phyloP scores from a whole-genome alignment of 2,113 vertebrate genomes.

The Hemiprocne comata region DNA sequence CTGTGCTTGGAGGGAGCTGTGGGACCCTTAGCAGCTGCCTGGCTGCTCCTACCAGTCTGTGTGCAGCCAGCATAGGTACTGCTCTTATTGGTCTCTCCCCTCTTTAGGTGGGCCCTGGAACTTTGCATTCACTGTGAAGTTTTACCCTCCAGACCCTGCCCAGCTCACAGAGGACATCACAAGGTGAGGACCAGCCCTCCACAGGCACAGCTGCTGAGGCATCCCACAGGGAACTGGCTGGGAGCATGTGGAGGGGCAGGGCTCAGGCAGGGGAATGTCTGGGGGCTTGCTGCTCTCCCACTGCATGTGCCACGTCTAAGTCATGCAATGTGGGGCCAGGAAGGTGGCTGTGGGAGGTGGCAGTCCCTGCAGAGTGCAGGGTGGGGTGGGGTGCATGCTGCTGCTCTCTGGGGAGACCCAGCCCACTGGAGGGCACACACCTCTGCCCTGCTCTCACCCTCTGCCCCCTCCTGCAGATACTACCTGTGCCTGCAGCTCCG shows the following conservation, averaged over 20 bases:
- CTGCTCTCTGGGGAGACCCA: fast-evolving
- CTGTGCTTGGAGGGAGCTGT: neutral
- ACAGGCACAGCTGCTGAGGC: neutral
- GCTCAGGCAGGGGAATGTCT: neutral
- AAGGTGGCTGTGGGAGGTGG: neutral
- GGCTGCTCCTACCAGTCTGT: neutral
- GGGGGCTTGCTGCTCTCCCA: fast-evolving
- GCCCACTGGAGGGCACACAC: fast-evolving
- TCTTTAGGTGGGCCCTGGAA: slow-evolving; percentile 89
- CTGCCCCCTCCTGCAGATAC: slow-evolving; percentile 81
- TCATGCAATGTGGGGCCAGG: neutral
- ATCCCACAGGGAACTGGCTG: neutral
- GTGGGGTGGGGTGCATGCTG: neutral
- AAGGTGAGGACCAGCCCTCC: slow-evolving; percentile 76
- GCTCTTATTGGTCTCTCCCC: neutral
- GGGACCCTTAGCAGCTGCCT: neutral
- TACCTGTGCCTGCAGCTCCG: slow-evolving; percentile 98
- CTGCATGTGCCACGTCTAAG: neutral
- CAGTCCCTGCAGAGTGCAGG: fast-evolving
- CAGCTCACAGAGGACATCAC: slow-evolving; percentile 98
- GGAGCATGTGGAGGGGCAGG: neutral
- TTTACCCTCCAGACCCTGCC: slow-evolving; percentile 97
- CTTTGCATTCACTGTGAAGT: slow-evolving; percentile 95
- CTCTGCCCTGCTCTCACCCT: neutral
- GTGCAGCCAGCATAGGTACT: neutral